These are phyloP conservation scores for Drosophila teissieri DNA, from an alignment of 1,140 invertebrate genomes.

Conservation along the genomic window DNA sequence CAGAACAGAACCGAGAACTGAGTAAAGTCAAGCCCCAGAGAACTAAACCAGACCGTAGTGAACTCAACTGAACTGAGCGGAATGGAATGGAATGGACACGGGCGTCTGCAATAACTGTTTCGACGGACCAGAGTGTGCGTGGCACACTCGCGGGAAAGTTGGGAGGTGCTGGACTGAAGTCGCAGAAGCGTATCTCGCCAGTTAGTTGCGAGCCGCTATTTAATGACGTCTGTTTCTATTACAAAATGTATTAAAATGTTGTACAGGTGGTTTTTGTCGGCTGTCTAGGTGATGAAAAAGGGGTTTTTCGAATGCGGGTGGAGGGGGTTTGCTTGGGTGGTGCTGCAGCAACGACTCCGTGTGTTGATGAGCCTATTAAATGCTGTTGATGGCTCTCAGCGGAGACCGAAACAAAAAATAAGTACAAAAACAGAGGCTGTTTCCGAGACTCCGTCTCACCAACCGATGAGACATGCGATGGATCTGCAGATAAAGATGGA, in stretches of 20 bases:
- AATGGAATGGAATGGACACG: slow-evolving; percentile 24
- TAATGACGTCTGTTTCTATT: slow-evolving; percentile 61
- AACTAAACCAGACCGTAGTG: slow-evolving; percentile 11
- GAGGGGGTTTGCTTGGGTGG: slow-evolving; percentile 33
- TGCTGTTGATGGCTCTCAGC: slow-evolving; percentile 70
- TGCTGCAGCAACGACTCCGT: slow-evolving; percentile 28
- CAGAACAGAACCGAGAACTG: slow-evolving; percentile 67
- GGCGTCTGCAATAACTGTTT: slow-evolving; percentile 54
- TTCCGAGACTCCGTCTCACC: slow-evolving; percentile 14
- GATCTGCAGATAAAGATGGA: slow-evolving; percentile 53
- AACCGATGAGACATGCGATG: slow-evolving; percentile 67
- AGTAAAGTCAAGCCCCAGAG: slow-evolving; percentile 15
- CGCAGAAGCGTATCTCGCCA: slow-evolving; percentile 32
- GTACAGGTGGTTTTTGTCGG: slow-evolving; percentile 50
- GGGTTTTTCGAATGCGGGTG: neutral
- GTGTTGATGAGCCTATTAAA: slow-evolving; percentile 79
- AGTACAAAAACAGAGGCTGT: slow-evolving; percentile 24
- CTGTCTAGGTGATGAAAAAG: slow-evolving; percentile 3
- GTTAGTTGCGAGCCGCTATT: slow-evolving; percentile 32
- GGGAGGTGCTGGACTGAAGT: slow-evolving; percentile 9
- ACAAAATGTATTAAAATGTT: slow-evolving; percentile 65
- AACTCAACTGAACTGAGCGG: slow-evolving; percentile 5
- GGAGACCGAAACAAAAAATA: slow-evolving; percentile 17
- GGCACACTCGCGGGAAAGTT: neutral
- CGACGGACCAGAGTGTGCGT: neutral